Percentiles rank a stretch among this genome's conserved stretches.
These are phyloP conservation scores for Triops longicaudatus DNA, from an alignment of 1,140 invertebrate species.

Conservation along the genomic window DNA sequence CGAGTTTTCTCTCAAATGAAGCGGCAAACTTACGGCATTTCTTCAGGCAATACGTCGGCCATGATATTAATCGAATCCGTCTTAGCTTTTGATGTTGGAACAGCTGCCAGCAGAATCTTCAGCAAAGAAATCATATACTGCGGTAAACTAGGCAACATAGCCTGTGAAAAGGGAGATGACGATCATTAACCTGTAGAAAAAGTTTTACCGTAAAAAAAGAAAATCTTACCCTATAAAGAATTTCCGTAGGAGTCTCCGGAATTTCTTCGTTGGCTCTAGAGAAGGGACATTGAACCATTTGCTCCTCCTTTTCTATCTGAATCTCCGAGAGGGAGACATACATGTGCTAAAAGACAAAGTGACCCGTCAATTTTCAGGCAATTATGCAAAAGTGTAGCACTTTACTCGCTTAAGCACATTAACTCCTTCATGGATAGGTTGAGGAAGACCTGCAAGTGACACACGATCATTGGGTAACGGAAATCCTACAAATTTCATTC, in stretches of 20 bases:
- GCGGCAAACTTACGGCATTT: slow-evolving; percentile 67
- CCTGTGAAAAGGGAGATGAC: slow-evolving; percentile 36
- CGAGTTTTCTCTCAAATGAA: not conserved
- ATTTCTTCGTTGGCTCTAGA: slow-evolving; percentile 58
- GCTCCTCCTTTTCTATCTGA: slow-evolving; percentile 73
- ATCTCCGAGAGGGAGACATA: slow-evolving; percentile 73
- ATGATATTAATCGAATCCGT: slow-evolving; percentile 98
- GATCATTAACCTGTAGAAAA: not conserved
- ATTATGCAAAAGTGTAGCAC: slow-evolving; percentile 26
- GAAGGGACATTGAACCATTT: slow-evolving; percentile 48
- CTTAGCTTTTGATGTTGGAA: slow-evolving; percentile 95
- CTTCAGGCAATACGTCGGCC: slow-evolving; percentile 91
- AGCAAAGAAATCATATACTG: slow-evolving; percentile 95
- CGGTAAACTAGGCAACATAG: slow-evolving; percentile 83
- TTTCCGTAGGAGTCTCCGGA: slow-evolving; percentile 69
- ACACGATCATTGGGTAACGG: slow-evolving; percentile 71
- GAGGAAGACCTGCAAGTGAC: slow-evolving; percentile 82
- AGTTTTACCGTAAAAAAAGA: not conserved
- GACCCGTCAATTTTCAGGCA: slow-evolving; percentile 18
- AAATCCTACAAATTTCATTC: slow-evolving; percentile 93
- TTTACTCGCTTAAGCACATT: slow-evolving; percentile 68
- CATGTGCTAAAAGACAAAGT: slow-evolving; percentile 51
- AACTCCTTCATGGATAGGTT: slow-evolving; percentile 90
- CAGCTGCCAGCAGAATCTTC: slow-evolving; percentile 93
- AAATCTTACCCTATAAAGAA: slow-evolving; percentile 59